Conservation (phyloP, 2,797 vertebrate genomes). For the Orientallactaga sibirica region DNA sequence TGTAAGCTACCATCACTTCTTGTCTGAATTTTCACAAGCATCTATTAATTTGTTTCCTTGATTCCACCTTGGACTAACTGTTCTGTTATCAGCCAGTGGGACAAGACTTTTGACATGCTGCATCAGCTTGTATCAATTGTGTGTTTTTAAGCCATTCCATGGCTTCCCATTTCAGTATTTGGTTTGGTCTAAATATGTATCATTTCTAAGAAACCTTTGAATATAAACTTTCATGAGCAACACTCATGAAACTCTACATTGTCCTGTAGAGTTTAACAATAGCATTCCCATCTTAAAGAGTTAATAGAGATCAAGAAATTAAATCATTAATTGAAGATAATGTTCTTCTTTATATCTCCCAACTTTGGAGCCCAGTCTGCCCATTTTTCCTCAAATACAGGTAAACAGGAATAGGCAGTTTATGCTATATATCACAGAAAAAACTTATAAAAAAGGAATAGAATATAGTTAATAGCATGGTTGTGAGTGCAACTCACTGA, state of each 20-base stretch:
- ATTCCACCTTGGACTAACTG: neutral
- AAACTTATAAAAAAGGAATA: neutral
- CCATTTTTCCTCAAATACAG: neutral
- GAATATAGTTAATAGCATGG: neutral
- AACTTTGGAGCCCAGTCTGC: neutral
- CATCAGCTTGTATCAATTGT: neutral
- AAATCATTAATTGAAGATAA: constrained; percentile 16
- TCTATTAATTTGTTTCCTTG: constrained; percentile 6
- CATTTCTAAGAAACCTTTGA: neutral
- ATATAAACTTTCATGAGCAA: neutral
- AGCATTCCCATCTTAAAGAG: neutral
- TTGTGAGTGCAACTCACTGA: constrained; percentile 3
- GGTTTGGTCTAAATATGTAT: neutral
- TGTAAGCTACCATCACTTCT: neutral
- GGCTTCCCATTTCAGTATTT: neutral
- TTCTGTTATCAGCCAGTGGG: neutral
- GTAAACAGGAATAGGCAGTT: neutral
- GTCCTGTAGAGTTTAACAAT: neutral
- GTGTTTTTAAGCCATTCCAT: neutral
- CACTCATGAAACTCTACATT: neutral
- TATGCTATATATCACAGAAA: constrained; percentile 4
- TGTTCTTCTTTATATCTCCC: neutral
- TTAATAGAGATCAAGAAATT: neutral
- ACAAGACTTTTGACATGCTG: neutral
- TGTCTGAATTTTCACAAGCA: constrained; percentile 4